phyloP scores from a whole-genome alignment of 92 coral and sea anemone species.

The Montipora capitata region DNA sequence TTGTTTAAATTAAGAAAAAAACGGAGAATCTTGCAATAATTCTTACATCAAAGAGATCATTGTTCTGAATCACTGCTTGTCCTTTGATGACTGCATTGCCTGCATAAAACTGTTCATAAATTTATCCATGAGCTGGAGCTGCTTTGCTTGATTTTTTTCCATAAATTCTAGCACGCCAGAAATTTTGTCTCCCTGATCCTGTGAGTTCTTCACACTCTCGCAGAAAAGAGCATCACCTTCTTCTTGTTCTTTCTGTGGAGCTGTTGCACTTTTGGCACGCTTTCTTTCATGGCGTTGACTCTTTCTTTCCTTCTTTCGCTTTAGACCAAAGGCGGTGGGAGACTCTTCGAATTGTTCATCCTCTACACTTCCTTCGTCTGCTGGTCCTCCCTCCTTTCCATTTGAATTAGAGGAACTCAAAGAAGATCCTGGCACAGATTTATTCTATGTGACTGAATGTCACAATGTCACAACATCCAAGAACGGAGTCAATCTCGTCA shows the following conservation, averaged over 20 bases:
- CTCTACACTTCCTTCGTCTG: slow-evolving; percentile 1
- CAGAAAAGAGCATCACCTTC: slow-evolving; percentile 3
- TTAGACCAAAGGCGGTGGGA: neutral
- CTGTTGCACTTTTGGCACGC: neutral
- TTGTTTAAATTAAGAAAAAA: slow-evolving; percentile 5
- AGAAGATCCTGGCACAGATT: slow-evolving; percentile 10
- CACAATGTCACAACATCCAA: slow-evolving; percentile 47
- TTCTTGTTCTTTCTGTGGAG: neutral
- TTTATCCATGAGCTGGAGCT: slow-evolving; percentile 44
- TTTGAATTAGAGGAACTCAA: neutral
- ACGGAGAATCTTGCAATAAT: neutral
- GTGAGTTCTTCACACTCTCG: slow-evolving; percentile 1
- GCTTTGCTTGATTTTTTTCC: slow-evolving; percentile 55
- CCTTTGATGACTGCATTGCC: slow-evolving; percentile 31
- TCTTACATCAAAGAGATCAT: neutral
- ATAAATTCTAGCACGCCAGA: slow-evolving; percentile 41
- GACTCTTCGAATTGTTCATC: slow-evolving; percentile 12
- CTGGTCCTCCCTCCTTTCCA: neutral
- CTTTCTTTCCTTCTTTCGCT: slow-evolving; percentile 6
- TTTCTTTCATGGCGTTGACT: slow-evolving; percentile 7
- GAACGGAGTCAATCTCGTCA: neutral
- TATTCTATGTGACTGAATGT: slow-evolving; percentile 25
- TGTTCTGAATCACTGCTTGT: slow-evolving; percentile 7
- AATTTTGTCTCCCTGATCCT: slow-evolving; percentile 34
- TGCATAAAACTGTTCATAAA: slow-evolving; percentile 48